Percentiles rank a stretch among this genome's conserved stretches.
These are phyloP conservation scores for Leptothorax acervorum DNA, from an alignment of 2,888 invertebrate genomes.

Conservation along the genomic window DNA sequence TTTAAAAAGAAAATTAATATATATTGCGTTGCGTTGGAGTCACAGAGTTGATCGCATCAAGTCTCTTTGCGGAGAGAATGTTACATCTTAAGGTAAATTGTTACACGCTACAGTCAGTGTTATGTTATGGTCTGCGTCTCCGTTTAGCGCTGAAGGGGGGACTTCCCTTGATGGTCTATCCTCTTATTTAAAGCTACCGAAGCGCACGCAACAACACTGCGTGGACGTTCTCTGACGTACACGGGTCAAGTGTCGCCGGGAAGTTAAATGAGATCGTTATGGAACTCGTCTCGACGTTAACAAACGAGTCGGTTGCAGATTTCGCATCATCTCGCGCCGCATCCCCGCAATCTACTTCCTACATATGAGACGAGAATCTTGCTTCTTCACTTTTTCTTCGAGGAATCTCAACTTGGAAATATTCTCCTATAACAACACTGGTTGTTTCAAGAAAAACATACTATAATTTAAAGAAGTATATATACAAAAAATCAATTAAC, in stretches of 20 bases:
- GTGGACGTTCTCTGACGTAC: constrained; percentile 52
- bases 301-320: constrained; percentile 48
- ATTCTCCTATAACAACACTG: neutral
- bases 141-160: neutral
- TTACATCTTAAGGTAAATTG: neutral
- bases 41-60: neutral
- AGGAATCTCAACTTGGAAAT: neutral
- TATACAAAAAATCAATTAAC: neutral
- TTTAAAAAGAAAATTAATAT: neutral
- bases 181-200: constrained; percentile 12
- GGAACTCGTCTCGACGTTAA: constrained; percentile 55
- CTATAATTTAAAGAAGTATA: neutral
- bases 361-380: neutral
- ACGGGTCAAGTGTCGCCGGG: constrained; percentile 55
- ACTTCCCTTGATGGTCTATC: neutral
- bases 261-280: constrained; percentile 61
- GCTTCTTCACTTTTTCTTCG: neutral
- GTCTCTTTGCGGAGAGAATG: constrained; percentile 19
- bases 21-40: neutral
- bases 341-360: constrained; percentile 31
- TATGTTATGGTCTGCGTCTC: neutral
- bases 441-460: neutral
- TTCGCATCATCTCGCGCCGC: constrained; percentile 29
- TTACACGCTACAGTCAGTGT: neutral
- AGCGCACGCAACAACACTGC: constrained; percentile 32